Evolutionary conservation across 2,113 vertebrate genomes (phyloP), one percentile per base, ranked within the genome.

Genomic region (Phainopepla nitens): DNA sequence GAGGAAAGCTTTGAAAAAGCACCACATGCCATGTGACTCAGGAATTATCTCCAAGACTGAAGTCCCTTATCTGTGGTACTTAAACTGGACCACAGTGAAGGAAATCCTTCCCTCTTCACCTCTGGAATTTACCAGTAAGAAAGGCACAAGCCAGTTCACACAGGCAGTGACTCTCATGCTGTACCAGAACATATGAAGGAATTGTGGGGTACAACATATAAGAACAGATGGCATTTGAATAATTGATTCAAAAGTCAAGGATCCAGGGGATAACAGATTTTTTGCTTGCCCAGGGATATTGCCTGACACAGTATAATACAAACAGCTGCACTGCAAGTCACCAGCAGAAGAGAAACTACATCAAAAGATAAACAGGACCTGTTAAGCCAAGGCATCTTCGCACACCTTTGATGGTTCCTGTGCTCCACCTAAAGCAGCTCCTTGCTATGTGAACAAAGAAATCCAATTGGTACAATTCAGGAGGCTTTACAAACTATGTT

Each of bases 1-100:
- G 49, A 71, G 21, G 41, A 65, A 60, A 16, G 53, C 71, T 73
- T 28, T 36, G 50, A 33, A 54, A 81, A 75, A 82, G 31, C 64
- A 54, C 22, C 51, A 60, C 3, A 0, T 0, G 1, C 25, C 51
- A 35, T 14, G 23, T 54, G 71, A 56, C 64, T 7, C 50, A 65
- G 57, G 57, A 82, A 65, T 57, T n/a, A 56, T 27, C 36, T 87
- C 73, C 61, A 84, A 23, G 39, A 10, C 56, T 60, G 24, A 33
- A 50, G 56, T 53, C 68, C 51, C 69, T 87, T 44, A 79, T 64
- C 41, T 57, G 36, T n/a, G 11, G 11, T 29, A 75, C n/a, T 33
- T 51, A 51, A 66, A 84, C 16, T 25, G 16, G 57, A 33, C 31
- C 6, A 13, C 41, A 25, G 45, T 13, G 25, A 82, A 68, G 75